Conservation (phyloP, 1,140 invertebrate species). For the Hycleus cichorii region DNA sequence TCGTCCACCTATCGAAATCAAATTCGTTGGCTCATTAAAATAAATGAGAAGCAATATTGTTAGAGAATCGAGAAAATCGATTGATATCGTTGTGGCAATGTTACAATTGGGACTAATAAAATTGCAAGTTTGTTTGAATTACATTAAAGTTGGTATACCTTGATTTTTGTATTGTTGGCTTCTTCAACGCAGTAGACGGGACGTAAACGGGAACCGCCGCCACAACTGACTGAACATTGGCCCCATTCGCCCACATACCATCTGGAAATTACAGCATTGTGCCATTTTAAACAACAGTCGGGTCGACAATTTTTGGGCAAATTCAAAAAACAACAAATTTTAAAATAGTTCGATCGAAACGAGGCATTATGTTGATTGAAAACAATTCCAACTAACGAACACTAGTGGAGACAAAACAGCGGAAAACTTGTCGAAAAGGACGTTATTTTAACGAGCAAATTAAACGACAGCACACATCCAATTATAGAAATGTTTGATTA, state of each 20-base stretch:
- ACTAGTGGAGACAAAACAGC: no score
- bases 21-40: neutral
- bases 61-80: neutral
- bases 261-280: conserved; percentile 46
- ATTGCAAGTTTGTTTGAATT: neutral
- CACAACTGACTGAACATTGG: conserved; percentile 73
- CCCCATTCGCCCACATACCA: conserved; percentile 89
- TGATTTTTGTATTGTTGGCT: conserved; percentile 57
- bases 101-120: neutral
- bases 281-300: no score
- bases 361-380: no score
- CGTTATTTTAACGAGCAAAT: no score
- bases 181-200: conserved; percentile 73
- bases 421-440: no score
- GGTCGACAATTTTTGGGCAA: no score
- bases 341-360: no score
- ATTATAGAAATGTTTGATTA: no score
- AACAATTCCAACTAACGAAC: no score
- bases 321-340: no score
- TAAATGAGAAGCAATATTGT: neutral
- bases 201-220: conserved; percentile 66
- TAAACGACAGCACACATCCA: no score
- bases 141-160: conserved; percentile 47
- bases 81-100: no score
- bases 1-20: conserved; percentile 53